Evolutionary conservation across 2,113 vertebrate genomes (phyloP).

Genomic region (Microtus montanus): DNA sequence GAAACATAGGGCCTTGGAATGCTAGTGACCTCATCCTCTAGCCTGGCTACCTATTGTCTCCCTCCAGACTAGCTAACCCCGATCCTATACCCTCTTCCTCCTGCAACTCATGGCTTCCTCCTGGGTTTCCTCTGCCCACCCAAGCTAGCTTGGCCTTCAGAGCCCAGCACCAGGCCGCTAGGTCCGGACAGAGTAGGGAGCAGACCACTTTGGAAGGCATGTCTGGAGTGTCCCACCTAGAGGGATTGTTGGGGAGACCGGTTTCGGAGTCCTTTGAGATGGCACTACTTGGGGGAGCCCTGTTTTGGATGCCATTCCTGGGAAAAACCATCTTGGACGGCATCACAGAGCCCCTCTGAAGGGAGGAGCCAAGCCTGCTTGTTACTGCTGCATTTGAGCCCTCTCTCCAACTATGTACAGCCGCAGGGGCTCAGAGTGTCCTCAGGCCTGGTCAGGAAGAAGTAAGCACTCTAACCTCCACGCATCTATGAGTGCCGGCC

Average conservation of each 20-base stretch:
- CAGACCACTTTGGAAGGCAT: not conserved
- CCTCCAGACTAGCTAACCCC: not conserved
- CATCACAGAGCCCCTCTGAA: not conserved
- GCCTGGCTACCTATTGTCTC: not conserved
- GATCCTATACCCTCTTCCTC: not conserved
- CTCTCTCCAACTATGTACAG: not conserved
- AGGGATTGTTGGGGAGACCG: not conserved
- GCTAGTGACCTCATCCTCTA: not conserved
- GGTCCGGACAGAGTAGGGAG: not conserved
- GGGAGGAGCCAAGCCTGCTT: too few species aligned
- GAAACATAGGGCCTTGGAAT: not conserved
- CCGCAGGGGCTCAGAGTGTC: not conserved
- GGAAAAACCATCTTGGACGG: too few species aligned
- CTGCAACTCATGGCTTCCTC: not conserved
- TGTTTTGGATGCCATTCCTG: not conserved
- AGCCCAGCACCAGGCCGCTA: not conserved
- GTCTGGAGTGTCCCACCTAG: too few species aligned
- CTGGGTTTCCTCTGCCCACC: not conserved
- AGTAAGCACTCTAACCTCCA: not conserved
- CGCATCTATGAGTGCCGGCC: too few species aligned
- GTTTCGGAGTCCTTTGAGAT: not conserved
- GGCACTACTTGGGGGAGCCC: not conserved
- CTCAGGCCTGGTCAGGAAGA: not conserved
- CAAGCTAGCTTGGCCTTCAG: not conserved
- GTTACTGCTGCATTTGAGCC: fast-evolving